Percentiles rank a stretch among this genome's conserved stretches.
Evolutionary conservation across 2,113 vertebrate species (phyloP).

Genomic region (Marmota flaviventris): DNA sequence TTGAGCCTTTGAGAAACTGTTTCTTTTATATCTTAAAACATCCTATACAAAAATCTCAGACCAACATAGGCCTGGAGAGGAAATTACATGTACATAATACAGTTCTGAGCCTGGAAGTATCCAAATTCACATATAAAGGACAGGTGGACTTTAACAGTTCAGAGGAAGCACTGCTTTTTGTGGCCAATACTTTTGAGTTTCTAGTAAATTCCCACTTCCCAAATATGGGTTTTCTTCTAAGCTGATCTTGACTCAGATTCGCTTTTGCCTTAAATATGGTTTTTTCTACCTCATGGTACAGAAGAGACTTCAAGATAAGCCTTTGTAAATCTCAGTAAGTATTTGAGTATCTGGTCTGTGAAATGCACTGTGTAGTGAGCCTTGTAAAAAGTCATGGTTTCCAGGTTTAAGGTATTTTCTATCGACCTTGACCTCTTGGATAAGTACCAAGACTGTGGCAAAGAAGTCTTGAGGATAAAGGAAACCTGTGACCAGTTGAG

Average conservation of each 20-base stretch:
- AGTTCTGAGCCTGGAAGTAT: background rate
- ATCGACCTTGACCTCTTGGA: background rate
- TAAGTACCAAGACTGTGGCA: background rate
- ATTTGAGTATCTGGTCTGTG: background rate
- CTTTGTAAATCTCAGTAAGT: background rate
- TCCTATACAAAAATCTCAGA: background rate
- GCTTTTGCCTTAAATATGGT: background rate
- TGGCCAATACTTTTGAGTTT: background rate
- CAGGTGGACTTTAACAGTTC: background rate
- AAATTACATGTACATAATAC: background rate
- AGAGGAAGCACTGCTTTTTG: background rate
- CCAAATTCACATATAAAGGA: background rate
- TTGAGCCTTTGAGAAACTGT: background rate
- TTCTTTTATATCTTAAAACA: background rate
- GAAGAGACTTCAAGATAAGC: slow-evolving; percentile 23
- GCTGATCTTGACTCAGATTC: background rate
- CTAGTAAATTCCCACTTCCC: background rate
- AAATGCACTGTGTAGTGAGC: background rate
- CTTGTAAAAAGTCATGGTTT: background rate
- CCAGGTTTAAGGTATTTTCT: background rate
- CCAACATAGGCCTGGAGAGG: background rate
- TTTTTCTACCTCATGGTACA: background rate
- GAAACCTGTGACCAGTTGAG: background rate
- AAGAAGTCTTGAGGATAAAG: slow-evolving; percentile 47
- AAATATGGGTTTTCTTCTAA: background rate